A percentile compares a stretch with the other conserved stretches of the same genome.
Conservation (phyloP, 2,113 vertebrate genomes). For the Bujurquina vittata region DNA sequence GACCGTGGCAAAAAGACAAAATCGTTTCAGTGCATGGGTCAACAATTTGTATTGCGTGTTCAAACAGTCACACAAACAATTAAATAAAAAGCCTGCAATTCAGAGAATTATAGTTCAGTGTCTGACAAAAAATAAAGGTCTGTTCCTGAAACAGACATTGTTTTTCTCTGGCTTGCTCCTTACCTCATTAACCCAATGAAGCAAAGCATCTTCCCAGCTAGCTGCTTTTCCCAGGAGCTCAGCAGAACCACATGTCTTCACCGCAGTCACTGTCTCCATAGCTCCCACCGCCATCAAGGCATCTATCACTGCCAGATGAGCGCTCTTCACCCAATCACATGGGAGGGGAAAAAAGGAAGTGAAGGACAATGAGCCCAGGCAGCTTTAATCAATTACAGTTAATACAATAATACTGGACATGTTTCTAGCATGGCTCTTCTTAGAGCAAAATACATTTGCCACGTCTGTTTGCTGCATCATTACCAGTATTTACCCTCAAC, state of each 20-base stretch:
- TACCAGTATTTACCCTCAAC: conserved; percentile 7
- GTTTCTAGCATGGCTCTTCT: not conserved
- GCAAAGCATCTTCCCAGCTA: conserved; percentile 84
- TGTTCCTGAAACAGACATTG: not conserved
- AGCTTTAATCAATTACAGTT: conserved; percentile 34
- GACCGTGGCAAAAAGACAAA: not conserved
- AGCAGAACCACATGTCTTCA: conserved; percentile 66
- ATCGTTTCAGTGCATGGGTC: not conserved
- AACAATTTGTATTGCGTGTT: not conserved
- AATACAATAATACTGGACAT: conserved; percentile 40
- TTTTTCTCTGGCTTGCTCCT: conserved; percentile 21
- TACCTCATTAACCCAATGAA: conserved; percentile 89
- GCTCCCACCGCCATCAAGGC: conserved; percentile 87
- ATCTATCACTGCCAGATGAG: conserved; percentile 89
- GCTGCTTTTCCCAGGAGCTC: conserved; percentile 69
- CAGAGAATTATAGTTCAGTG: not conserved
- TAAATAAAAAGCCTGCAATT: not conserved
- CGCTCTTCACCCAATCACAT: conserved; percentile 79
- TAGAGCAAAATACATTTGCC: conserved; percentile 8
- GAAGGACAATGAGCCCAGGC: not conserved
- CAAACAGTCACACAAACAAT: not conserved
- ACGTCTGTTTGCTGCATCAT: conserved; percentile 15
- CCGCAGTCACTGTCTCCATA: conserved; percentile 82
- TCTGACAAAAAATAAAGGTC: not conserved
- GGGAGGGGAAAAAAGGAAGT: conserved; percentile 29